A percentile compares a stretch with the other conserved stretches of the same genome.
These are phyloP conservation scores for Denticeps clupeoides DNA, from an alignment of 2,797 vertebrate genomes.

Conservation along the genomic window DNA sequence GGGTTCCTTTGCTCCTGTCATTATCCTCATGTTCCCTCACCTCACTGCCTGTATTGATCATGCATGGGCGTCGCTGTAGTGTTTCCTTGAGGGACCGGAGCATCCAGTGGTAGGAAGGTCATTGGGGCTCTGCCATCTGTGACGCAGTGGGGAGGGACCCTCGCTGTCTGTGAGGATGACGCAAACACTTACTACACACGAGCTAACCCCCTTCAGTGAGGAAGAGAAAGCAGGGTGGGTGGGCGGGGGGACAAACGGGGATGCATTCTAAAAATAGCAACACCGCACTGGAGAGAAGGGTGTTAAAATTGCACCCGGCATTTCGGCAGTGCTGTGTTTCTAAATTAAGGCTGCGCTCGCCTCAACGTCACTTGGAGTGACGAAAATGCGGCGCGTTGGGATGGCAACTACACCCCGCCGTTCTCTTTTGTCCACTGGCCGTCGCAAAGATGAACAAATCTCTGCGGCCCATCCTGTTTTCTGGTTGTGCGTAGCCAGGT, in stretches of 20 bases:
- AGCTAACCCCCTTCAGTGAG: background rate
- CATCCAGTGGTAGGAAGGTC: background rate
- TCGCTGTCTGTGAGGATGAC: background rate
- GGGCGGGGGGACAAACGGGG: background rate
- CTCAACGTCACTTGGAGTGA: background rate
- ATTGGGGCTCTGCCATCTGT: background rate
- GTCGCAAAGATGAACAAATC: too few species aligned
- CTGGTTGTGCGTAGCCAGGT: too few species aligned
- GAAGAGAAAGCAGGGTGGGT: background rate
- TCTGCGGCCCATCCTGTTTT: too few species aligned
- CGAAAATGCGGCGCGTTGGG: conserved; percentile 1
- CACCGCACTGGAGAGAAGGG: background rate
- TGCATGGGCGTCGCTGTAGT: background rate
- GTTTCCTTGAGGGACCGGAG: background rate
- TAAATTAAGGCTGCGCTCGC: background rate
- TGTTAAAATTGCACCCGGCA: background rate
- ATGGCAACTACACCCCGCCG: background rate
- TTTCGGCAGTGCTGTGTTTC: background rate
- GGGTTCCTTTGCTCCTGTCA: background rate
- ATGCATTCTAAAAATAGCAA: background rate
- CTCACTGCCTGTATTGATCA: too few species aligned
- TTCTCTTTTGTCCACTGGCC: background rate
- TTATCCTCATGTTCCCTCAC: background rate
- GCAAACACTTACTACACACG: background rate
- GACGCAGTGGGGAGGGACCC: conserved; percentile 2